Evolutionary conservation across 2,888 invertebrate genomes (phyloP), one percentile per base, ranked within the genome.

Genomic region (Hoplodrina blanda): DNA sequence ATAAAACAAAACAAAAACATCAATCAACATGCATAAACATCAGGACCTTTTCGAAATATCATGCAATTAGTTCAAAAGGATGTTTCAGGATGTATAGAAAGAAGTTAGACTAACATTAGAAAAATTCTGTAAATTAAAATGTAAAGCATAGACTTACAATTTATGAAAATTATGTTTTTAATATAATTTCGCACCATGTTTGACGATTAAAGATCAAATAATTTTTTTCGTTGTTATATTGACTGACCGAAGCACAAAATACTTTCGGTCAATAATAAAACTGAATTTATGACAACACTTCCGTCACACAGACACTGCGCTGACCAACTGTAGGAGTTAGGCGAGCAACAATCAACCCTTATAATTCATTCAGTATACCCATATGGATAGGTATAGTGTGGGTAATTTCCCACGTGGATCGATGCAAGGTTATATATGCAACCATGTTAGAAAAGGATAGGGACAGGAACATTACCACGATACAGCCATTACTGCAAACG

Each of bases 401-500:
- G 19, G 46, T 20, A 54, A 19, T 75, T 59, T 56, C 61, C 55
- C 56, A 70, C 62, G 61, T 56, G 53, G 53, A 75, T 60, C 53
- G 37, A 76, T 66, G 63, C 37, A 52, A 19, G 30, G 19, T 54
- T n/a, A 41, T 41, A 19, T 61, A 52, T 68, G 37, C 54, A 68
- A 56, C 53, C 33, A 50, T 59, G 25, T 55, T 70, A 76, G 55
- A 65, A 63, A 37, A 63, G 77, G 64, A 68, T 4, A 37, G 56
- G 63, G 66, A 70, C 41, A 53, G 46, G 71, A 60, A 49, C 37
- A 75, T 56, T 17, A 67, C 70, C 49, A 81, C 49, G 60, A 65
- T 64, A 75, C 67, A 64, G 71, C 82, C 63, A 78, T 71, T 62
- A 79, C 76, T 67, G 65, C 69, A 77, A 70, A 76, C 62, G 76